Evolutionary conservation across 2,797 vertebrate species (phyloP), one percentile per base, ranked within the genome.

Genomic region (Rhynchotus rufescens): DNA sequence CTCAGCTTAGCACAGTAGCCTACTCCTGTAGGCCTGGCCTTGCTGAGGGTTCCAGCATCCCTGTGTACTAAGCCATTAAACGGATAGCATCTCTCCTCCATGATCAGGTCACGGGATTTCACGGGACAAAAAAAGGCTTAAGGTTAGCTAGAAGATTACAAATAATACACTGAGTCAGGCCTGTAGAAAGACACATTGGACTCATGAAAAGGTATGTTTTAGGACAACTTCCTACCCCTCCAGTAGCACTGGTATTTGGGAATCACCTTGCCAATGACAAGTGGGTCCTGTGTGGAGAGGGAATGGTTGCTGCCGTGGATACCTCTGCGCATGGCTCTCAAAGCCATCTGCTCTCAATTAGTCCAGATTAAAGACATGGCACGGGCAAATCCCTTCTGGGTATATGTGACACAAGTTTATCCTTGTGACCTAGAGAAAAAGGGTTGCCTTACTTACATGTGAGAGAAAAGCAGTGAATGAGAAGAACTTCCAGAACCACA

Each of bases 301-400:
- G 38, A 21, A 0, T 0, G 40, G 40, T n/a, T 22, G 3, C 4
- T 20, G 1, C 36, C 67, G 38, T 65, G 73, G 66, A 42, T 77
- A 47, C 15, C 52, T 67, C 65, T 36, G 34, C 12, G 36, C 10
- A 25, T 4, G 6, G 56, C n/a, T 84, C 73, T 85, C 56, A 15
- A 44, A 95, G 42, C 60, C 89, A 90, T 93, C 94, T 94, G 93
- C 60, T 92, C 69, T 87, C 92, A 90, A 93, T 96, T 93, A 95
- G 30, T 8, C 6, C 22, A 36, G 85, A 90, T 96, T 96, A 96
- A 76, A 88, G 56, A 42, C 42, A 77, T 15, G 64, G 45, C 40
- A 52, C 2, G 61, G 42, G 52, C 47, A 91, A 96, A 95, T 94
- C 92, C 44, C 64, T 78, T 62, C 60, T 56, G 76, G 66, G 75